phyloP scores from a whole-genome alignment of 2,113 vertebrate genomes.

The Sciurus niger region DNA sequence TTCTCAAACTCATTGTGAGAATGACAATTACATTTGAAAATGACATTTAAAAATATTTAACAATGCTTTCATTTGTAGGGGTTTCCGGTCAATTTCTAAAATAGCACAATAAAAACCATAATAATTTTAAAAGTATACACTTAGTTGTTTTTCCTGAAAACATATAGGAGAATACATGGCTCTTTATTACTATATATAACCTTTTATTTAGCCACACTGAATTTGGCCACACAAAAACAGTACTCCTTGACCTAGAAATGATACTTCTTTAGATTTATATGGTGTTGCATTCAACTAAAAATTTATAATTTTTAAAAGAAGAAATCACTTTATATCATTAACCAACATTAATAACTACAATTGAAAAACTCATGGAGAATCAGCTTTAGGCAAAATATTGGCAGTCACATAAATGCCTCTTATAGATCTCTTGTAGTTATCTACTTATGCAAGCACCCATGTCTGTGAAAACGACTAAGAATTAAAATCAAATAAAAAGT shows the following conservation, averaged over 20 bases:
- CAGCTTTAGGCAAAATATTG: conserved; percentile 86
- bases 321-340: conserved; percentile 79
- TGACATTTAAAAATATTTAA: background rate
- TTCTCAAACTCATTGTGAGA: conserved; percentile 11
- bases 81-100: background rate
- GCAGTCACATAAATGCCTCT: conserved; percentile 81
- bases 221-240: conserved; percentile 42
- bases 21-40: background rate
- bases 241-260: background rate
- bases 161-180: background rate
- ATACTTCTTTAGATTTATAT: conserved; percentile 70
- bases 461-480: conserved; percentile 82
- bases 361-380: conserved; percentile 84
- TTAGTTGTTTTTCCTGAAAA: background rate
- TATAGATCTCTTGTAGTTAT: conserved; percentile 82
- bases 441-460: conserved; percentile 72
- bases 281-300: conserved; percentile 28
- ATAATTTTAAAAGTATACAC: conserved; percentile 39
- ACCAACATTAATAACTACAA: conserved; percentile 85
- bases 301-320: conserved; percentile 69
- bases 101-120: background rate
- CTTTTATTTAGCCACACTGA: background rate
- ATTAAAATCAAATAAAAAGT: conserved; percentile 87
- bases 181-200: conserved; percentile 18
- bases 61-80: background rate